These are phyloP conservation scores for Melangyna quadrimaculata DNA, from an alignment of 2,888 invertebrate species.

Conservation along the genomic window DNA sequence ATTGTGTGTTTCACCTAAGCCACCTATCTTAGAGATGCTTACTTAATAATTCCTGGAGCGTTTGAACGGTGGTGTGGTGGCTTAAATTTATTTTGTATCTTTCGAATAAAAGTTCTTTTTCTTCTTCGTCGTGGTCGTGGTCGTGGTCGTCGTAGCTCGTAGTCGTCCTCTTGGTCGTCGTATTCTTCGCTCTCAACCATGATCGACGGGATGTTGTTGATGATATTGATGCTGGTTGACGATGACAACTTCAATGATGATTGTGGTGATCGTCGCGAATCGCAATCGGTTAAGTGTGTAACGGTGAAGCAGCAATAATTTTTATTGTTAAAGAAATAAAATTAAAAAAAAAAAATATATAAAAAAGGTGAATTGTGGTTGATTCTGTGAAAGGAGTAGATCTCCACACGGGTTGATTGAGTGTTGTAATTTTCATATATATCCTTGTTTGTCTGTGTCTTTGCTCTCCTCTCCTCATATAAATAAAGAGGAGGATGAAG, in stretches of 20 bases:
- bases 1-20: background rate
- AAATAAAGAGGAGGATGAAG: background rate
- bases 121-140: background rate
- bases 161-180: background rate
- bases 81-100: slow-evolving; percentile 29
- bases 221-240: slow-evolving; percentile 39
- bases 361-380: slow-evolving; percentile 59
- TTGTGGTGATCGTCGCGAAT: slow-evolving; percentile 63
- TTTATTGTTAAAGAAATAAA: slow-evolving; percentile 1
- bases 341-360: slow-evolving; percentile 3
- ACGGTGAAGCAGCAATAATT: slow-evolving; percentile 52
- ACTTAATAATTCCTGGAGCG: slow-evolving; percentile 40
- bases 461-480: background rate
- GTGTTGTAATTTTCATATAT: slow-evolving; percentile 1
- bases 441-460: slow-evolving; percentile 50
- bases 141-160: background rate
- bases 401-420: slow-evolving; percentile 5
- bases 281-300: slow-evolving; percentile 66
- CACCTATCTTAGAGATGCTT: slow-evolving; percentile 19
- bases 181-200: slow-evolving; percentile 2
- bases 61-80: slow-evolving; percentile 12
- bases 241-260: slow-evolving; percentile 55
- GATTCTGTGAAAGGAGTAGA: slow-evolving; percentile 44
- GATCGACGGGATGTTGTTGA: slow-evolving; percentile 52
- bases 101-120: slow-evolving; percentile 29